Conservation (phyloP, 2,888 invertebrate species). For the Amblyjoppa fuscipennis region DNA sequence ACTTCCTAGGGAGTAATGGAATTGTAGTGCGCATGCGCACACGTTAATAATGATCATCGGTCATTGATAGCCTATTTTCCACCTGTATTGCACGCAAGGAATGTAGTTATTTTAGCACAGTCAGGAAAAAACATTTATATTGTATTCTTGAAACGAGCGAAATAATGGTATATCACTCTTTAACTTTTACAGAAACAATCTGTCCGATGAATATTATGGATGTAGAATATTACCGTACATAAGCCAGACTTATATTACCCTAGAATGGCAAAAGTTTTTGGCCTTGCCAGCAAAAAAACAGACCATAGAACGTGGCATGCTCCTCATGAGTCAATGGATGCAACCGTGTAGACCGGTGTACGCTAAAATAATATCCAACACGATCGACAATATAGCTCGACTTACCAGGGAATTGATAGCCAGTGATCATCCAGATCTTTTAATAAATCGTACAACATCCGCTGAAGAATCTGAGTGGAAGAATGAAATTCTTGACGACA, state of each 20-base stretch:
- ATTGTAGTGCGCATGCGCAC: too few species aligned
- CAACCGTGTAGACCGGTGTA: constrained; percentile 85
- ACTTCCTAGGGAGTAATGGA: too few species aligned
- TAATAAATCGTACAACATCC: constrained; percentile 82
- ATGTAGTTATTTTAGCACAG: too few species aligned
- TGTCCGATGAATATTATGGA: constrained; percentile 88
- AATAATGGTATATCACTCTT: constrained; percentile 73
- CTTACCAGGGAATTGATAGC: constrained; percentile 83
- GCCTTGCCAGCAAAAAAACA: constrained; percentile 84
- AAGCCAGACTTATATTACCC: constrained; percentile 85
- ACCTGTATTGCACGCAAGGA: too few species aligned
- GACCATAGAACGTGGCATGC: constrained; percentile 87
- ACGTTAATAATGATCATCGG: too few species aligned
- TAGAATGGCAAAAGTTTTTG: constrained; percentile 86
- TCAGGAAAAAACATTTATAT: too few species aligned
- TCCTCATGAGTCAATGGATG: constrained; percentile 88
- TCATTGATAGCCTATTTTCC: too few species aligned
- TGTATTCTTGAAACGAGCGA: too few species aligned
- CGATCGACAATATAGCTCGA: constrained; percentile 84
- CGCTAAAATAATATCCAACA: constrained; percentile 80
- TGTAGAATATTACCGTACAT: constrained; percentile 86
- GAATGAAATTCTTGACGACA: constrained; percentile 83
- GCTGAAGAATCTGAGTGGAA: constrained; percentile 84
- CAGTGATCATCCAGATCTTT: constrained; percentile 82
- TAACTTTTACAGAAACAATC: constrained; percentile 82